Base-by-base conservation (phyloP, 2,797 vertebrate species). In the Neosilurus hyrtlii region DNA sequence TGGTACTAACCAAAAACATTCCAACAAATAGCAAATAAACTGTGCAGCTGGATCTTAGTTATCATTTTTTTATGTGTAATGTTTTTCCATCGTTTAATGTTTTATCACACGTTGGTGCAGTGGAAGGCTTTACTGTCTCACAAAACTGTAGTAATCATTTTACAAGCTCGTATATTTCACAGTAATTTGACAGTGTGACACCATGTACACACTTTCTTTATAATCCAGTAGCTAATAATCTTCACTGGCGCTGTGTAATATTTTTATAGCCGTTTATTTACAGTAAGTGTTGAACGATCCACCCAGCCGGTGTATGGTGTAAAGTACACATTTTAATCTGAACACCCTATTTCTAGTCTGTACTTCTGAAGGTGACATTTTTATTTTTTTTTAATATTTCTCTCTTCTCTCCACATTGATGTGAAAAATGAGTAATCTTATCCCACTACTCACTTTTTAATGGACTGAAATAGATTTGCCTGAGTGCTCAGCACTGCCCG, bases 381-480 rank as follows among this genome's bases (percentile, higher is more conserved):
- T 73, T n/a, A n/a, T n/a, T n/a, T n/a, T n/a, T n/a, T n/a, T n/a
- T n/a, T n/a, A 24, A 18, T 2, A 74, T 20, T 59, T 66, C 70
- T 35, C 76, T 85, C 61, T 51, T 54, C 79, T 81, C 49, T 61
- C 37, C 20, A 26, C 56, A 70, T 26, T 59, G 72, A 74, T 84
- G 57, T 83, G 52, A 24, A 74, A 79, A 82, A 62, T 66, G 73
- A 7, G 75, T 59, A 76, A 74, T 59, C 37, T 22, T 43, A 67
- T 70, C 57, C 70, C 49, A 24, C 49, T 24, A 51, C 65, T 79
- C 57, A 35, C 71, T 81, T 81, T 81, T 78, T 75, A 35, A 79
- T 67, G 30, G 81, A 65, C 68, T 59, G 65, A 75, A 79, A 76
- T 66, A 83, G 83, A 77, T 86, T 83, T 77, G 59, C 81, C 74